A percentile compares a stretch with the other conserved stretches of the same genome.
Conservation (phyloP, 1,140 invertebrate species). For the Acromyrmex heyeri region DNA sequence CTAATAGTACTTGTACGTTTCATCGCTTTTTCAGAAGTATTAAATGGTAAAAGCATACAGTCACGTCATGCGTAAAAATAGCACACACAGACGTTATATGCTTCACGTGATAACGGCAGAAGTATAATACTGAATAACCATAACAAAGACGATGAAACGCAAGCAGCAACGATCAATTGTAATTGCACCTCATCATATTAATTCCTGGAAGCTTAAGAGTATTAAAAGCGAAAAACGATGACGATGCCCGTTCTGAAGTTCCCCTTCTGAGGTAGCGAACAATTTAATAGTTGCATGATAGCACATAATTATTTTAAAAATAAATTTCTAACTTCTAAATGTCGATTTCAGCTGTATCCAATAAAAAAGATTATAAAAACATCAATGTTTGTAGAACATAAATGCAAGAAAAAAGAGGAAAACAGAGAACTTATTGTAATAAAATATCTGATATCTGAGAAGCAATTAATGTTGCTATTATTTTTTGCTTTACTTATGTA, state of each 20-base stretch:
- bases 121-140: constrained; percentile 25
- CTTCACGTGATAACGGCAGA: neutral
- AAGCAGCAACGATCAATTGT: constrained; percentile 14
- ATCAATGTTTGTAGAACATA: neutral
- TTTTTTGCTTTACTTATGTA: neutral
- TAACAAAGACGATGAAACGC: neutral
- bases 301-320: constrained; percentile 5
- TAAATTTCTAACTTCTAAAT: neutral
- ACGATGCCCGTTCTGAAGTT: neutral
- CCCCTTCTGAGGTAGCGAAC: neutral
- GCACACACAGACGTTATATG: neutral
- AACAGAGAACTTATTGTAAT: neutral
- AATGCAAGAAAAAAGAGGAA: neutral
- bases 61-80: neutral
- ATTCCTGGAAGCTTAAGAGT: constrained; percentile 6
- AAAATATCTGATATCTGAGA: neutral
- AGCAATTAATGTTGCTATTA: neutral
- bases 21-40: neutral
- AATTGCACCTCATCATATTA: constrained; percentile 28
- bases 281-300: constrained; percentile 20
- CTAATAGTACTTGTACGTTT: neutral
- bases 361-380: neutral
- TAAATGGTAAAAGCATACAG: neutral
- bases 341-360: neutral
- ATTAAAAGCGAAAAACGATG: neutral